Evolutionary conservation across 2,797 vertebrate genomes (phyloP).

Genomic region (Cyprinella venusta): DNA sequence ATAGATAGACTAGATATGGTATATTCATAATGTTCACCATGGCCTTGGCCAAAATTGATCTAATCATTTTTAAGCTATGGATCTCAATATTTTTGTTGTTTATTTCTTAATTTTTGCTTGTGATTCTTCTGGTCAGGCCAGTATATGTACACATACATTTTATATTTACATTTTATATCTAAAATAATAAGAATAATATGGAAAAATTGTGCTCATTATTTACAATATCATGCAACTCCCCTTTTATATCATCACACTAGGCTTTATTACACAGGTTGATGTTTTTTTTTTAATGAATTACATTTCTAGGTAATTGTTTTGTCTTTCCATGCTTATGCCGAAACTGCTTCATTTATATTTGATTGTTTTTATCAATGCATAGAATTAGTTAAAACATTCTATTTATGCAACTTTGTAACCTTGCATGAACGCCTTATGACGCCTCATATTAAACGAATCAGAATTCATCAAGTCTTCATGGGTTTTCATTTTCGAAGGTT

Average conservation of each 20-base stretch:
- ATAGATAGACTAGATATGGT: not conserved
- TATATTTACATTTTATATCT: conserved; percentile 14
- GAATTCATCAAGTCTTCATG: conserved; percentile 2
- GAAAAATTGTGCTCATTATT: not conserved
- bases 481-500: conserved; percentile 9
- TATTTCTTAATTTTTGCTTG: not conserved
- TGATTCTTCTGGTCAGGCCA: not conserved
- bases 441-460: conserved; percentile 40
- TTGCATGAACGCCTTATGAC: conserved; percentile 21
- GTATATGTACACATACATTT: conserved; percentile 10
- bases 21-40: conserved; percentile 5
- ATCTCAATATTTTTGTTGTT: not conserved
- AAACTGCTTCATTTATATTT: not conserved
- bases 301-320: not conserved
- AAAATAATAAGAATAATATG: not conserved
- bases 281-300: not conserved
- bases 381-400: not conserved
- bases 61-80: not conserved
- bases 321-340: not conserved
- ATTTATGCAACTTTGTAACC: conserved; percentile 11
- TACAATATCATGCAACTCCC: not conserved
- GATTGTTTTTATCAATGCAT: not conserved
- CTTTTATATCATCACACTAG: not conserved
- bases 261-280: not conserved
- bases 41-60: conserved; percentile 33